Base-by-base conservation (phyloP, 2,113 vertebrate genomes). In the Sinocyclocheilus anshuiensis region DNA sequence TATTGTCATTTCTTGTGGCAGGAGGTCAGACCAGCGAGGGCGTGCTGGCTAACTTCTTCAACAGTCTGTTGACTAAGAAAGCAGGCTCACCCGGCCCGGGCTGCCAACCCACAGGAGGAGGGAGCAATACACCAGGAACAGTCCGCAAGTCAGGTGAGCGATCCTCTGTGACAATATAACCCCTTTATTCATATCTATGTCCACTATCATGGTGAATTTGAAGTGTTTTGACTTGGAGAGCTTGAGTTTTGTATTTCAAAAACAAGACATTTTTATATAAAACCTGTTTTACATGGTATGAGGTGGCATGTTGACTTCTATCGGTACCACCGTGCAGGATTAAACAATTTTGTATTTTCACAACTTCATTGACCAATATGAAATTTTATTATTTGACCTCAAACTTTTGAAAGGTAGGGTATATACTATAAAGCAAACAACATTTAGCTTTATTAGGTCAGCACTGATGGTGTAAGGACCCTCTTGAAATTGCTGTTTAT, bases 21-120 rank as follows among this genome's bases (percentile, higher is more conserved):
- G 94, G 96, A 94, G 98, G 98, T 94, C 97, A 98, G 90, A 98
- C 98, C 86, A 99, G 97, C 53, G 98, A 99, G 94, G 98, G 98
- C 5, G 98, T 99, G 81, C 93, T 99, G 91, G 98, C 98, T 81
- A 99, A 99, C 91, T 99, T 99, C 94, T 99, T 99, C 92, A 99
- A 99, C 90, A 99, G 98, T 88, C 95, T 99, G 88, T 92, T 99
- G 92, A 99, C 96, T 90, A 99, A 99, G 93, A 99, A 99, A 95
- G 96, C 98, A 2, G 98, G 97, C 13, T 96, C 97, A 55, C 96
- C 97, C 4, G 95, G 95, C 0, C 94, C 96, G 0, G 95, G 96
- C 74, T 91, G 96, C 77, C 88, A 87, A 61, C 92, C 93, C n/a
- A 39, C 87, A 55, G 95, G 92, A 5, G 94, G 95, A 26, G 94